phyloP scores from a whole-genome alignment of 1,140 invertebrate species.

The Drosophila carrolli region DNA sequence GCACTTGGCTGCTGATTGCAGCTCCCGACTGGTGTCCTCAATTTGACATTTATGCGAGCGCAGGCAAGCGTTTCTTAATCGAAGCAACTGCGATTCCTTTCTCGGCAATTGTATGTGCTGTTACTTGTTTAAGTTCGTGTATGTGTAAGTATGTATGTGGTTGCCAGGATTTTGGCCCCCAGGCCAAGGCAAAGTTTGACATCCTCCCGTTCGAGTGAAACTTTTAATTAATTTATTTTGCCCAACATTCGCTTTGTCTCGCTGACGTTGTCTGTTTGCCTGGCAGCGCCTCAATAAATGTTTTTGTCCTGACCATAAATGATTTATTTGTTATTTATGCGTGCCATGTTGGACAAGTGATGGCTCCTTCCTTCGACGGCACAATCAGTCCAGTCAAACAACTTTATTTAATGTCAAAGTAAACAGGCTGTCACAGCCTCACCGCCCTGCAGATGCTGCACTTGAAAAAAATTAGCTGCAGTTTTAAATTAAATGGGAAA shows the following conservation, averaged over 20 bases:
- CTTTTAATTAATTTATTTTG: slow-evolving; percentile 81
- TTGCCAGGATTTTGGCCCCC: slow-evolving; percentile 12
- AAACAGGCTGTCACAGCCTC: slow-evolving; percentile 49
- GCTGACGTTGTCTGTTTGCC: slow-evolving; percentile 20
- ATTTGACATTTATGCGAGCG: slow-evolving; percentile 72
- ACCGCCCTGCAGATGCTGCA: slow-evolving; percentile 4
- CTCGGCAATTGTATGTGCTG: slow-evolving; percentile 36
- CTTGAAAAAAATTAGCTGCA: background rate
- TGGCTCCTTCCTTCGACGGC: slow-evolving; percentile 18
- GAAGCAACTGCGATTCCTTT: slow-evolving; percentile 54
- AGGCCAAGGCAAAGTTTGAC: slow-evolving; percentile 35
- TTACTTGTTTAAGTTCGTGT: background rate
- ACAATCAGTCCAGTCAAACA: slow-evolving; percentile 73
- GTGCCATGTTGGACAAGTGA: slow-evolving; percentile 45
- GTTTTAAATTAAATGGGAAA: too few species aligned
- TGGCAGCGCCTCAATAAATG: slow-evolving; percentile 69
- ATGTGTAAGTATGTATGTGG: slow-evolving; percentile 10
- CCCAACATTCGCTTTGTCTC: slow-evolving; percentile 49
- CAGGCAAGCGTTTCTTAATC: slow-evolving; percentile 59
- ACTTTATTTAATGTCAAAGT: slow-evolving; percentile 83
- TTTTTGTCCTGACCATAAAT: slow-evolving; percentile 77
- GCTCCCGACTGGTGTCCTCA: slow-evolving; percentile 59
- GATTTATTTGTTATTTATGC: slow-evolving; percentile 83
- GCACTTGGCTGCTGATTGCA: slow-evolving; percentile 79
- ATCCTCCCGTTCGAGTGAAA: slow-evolving; percentile 34